Evolutionary conservation across 2,888 invertebrate species (phyloP), one percentile per base, ranked within the genome.

Genomic region (Drosophila colorata): DNA sequence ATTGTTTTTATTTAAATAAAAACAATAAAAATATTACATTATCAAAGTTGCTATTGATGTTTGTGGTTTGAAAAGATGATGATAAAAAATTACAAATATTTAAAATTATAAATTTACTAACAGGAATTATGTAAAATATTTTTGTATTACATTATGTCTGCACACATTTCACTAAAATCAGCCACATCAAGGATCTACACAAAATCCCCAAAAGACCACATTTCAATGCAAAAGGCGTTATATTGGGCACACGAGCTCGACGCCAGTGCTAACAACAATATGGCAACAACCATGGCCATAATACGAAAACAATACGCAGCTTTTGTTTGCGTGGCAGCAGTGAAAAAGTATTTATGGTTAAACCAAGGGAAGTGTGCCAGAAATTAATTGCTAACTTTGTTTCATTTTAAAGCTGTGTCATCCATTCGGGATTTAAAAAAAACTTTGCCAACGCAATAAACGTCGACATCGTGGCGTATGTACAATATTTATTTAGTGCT

Each of bases 281-380:
- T 18, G 25, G 41, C 18, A 28, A 41, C 6, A 20, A 20, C 31
- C 28, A 44, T 25, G 4, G 16, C 23, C 28, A 52, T 38, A 5
- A 11, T 13, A 40, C n/a, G 38, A 18, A 28, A 14, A 46, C 16
- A 51, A 23, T 51, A 48, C 8, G 9, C 35, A 53, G 43, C 46
- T 46, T 55, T 56, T 61, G 61, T 70, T 52, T 74, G 44, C 31
- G 25, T 5, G 40, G 44, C 43, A 53, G 49, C 56, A 43, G 23
- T 37, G 28, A 38, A 38, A 8, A 38, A 9, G 8, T 38, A 38
- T 38, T 38, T 16, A 38, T 38, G 16, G 8, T 16, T 9, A 41
- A 53, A 59, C 49, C 44, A n/a, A 53, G 28, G 13, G 35, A 43
- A 51, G 9, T 47, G 28, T 25, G 11, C 16, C 25, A 33, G 14